phyloP scores from a whole-genome alignment of 1,140 invertebrate species.

The Ceratina calcarata region DNA sequence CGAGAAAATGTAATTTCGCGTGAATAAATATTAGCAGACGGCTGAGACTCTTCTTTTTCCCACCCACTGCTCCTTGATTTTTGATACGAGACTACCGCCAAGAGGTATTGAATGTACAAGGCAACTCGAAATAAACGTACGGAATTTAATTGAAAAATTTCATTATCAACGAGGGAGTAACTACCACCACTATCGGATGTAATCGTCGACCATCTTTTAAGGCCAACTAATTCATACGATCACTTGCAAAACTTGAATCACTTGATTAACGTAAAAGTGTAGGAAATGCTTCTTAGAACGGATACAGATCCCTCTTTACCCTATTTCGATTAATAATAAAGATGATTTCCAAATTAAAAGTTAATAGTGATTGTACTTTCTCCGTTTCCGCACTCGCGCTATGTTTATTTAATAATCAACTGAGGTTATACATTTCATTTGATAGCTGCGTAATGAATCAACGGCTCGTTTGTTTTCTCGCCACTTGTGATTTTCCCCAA shows the following conservation, averaged over 20 bases:
- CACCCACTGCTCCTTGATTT: not conserved
- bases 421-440: too few relatives aligned
- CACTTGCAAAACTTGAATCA: constrained; percentile 24
- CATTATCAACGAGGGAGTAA: constrained; percentile 45
- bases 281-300: too few relatives aligned
- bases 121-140: constrained; percentile 46
- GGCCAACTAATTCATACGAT: constrained; percentile 40
- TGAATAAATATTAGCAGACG: constrained; percentile 37
- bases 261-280: too few relatives aligned
- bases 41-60: not conserved
- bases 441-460: too few relatives aligned
- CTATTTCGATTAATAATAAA: too few relatives aligned
- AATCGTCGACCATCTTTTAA: constrained; percentile 42
- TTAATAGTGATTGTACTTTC: too few relatives aligned
- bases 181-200: not conserved
- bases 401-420: too few relatives aligned
- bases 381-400: too few relatives aligned
- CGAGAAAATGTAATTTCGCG: constrained; percentile 36
- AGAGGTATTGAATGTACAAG: not conserved
- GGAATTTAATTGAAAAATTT: constrained; percentile 51
- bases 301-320: too few relatives aligned
- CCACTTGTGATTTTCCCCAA: too few relatives aligned
- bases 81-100: constrained; percentile 6
- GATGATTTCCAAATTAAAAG: too few relatives aligned
- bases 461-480: too few relatives aligned